Conservation (phyloP, 1,140 invertebrate genomes). For the Delia radicum region DNA sequence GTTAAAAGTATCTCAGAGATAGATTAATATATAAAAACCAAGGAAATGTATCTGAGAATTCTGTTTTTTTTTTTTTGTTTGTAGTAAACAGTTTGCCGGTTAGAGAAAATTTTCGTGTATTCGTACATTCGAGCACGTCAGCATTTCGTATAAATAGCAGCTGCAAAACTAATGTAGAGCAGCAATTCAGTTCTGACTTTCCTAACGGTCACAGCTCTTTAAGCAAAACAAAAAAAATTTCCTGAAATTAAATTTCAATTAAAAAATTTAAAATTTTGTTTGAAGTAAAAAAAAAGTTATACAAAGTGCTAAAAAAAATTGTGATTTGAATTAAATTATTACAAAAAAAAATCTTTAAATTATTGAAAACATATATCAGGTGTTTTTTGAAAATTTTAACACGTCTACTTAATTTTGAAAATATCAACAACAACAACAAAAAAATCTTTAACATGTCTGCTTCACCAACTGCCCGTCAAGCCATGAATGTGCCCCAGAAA, state of each 20-base stretch:
- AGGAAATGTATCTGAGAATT: neutral
- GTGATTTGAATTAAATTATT: no score
- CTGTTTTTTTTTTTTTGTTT: no score
- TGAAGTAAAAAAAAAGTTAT: slow-evolving; percentile 14
- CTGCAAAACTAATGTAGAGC: neutral
- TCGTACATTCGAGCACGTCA: neutral
- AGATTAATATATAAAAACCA: neutral
- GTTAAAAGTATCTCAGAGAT: neutral
- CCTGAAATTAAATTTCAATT: neutral
- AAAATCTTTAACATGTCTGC: slow-evolving; percentile 66
- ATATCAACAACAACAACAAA: slow-evolving; percentile 8
- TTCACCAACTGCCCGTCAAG: slow-evolving; percentile 77
- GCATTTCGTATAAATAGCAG: slow-evolving; percentile 28
- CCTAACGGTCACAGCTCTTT: neutral
- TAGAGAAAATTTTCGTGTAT: neutral
- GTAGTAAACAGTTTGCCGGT: neutral
- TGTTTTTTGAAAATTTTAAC: slow-evolving; percentile 16
- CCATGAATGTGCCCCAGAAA: slow-evolving; percentile 63
- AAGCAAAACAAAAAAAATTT: neutral
- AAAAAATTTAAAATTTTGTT: neutral
- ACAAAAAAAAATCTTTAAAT: neutral
- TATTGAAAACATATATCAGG: slow-evolving; percentile 16
- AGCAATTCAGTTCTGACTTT: slow-evolving; percentile 27
- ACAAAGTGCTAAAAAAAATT: no score
- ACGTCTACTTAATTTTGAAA: neutral